Conservation (phyloP, 1,140 invertebrate genomes). For the Cydia splendana region DNA sequence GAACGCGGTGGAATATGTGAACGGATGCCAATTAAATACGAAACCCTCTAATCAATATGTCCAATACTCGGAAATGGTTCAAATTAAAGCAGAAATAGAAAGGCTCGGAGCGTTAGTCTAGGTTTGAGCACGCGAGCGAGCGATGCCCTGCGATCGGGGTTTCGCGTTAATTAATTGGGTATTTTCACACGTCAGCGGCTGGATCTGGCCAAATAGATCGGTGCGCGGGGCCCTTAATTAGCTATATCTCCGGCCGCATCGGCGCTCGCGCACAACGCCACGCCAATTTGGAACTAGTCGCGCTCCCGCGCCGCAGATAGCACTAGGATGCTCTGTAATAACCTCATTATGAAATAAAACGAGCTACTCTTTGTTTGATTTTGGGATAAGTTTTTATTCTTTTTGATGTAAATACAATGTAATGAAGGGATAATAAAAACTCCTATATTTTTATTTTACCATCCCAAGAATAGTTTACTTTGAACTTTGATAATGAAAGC, state of each 20-base stretch:
- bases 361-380: constrained; percentile 63
- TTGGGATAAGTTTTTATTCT: constrained; percentile 52
- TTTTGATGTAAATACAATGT: background rate
- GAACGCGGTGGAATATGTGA: constrained; percentile 21
- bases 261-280: constrained; percentile 66
- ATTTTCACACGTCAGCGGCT: constrained; percentile 78
- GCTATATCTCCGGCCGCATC: constrained; percentile 70
- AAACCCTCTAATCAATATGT: constrained; percentile 34
- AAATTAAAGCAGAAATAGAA: constrained; percentile 53
- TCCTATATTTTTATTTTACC: too few species aligned
- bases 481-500: too few species aligned
- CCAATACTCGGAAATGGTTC: constrained; percentile 34
- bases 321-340: constrained; percentile 74
- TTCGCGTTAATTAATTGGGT: constrained; percentile 78
- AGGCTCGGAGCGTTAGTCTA: constrained; percentile 46
- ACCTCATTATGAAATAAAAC: constrained; percentile 78
- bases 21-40: constrained; percentile 31
- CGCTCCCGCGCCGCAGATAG: constrained; percentile 69
- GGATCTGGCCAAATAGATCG: constrained; percentile 78
- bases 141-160: constrained; percentile 56
- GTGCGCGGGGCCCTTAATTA: constrained; percentile 74
- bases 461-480: too few species aligned
- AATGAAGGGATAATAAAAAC: too few species aligned
- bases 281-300: constrained; percentile 75
- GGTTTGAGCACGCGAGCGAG: constrained; percentile 61